A percentile compares a stretch with the other conserved stretches of the same genome.
Conservation (phyloP, 2,113 vertebrate species). For the Triplophysa rosa region DNA sequence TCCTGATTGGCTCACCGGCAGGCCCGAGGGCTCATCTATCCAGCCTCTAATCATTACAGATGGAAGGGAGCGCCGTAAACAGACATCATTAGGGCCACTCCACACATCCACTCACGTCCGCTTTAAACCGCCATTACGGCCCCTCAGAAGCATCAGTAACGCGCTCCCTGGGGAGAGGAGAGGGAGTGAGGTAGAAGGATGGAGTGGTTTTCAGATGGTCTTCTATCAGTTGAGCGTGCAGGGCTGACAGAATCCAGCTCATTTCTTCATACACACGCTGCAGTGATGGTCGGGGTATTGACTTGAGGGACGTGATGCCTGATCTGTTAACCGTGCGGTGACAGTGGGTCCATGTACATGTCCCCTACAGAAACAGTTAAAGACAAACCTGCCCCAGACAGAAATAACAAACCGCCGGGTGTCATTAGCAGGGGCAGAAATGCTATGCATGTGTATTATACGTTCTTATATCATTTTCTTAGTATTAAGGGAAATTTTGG, state of each 20-base stretch:
- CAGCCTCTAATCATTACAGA: constrained; percentile 83
- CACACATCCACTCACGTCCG: constrained; percentile 52
- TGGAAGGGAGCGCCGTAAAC: constrained; percentile 68
- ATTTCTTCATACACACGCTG: constrained; percentile 11
- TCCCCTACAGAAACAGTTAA: not conserved
- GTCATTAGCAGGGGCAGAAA: not conserved
- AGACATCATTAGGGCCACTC: constrained; percentile 54
- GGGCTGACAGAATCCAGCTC: constrained; percentile 15
- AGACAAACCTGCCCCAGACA: not conserved
- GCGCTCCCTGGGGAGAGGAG: constrained; percentile 45
- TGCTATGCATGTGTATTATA: not conserved
- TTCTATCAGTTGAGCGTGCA: constrained; percentile 38
- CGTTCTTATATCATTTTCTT: no score
- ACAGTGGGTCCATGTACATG: not conserved
- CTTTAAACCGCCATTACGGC: constrained; percentile 56
- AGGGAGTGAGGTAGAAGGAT: constrained; percentile 31
- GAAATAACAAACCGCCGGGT: not conserved
- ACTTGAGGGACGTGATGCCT: not conserved
- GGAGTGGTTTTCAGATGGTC: constrained; percentile 31
- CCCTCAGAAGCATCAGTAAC: constrained; percentile 50
- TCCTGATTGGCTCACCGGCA: constrained; percentile 54
- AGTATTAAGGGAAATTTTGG: no score
- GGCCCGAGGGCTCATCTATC: constrained; percentile 68
- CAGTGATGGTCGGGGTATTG: not conserved
- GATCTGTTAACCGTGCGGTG: not conserved